Evolutionary conservation across 2,797 vertebrate species (phyloP).

Genomic region (Adelosebastes latens): DNA sequence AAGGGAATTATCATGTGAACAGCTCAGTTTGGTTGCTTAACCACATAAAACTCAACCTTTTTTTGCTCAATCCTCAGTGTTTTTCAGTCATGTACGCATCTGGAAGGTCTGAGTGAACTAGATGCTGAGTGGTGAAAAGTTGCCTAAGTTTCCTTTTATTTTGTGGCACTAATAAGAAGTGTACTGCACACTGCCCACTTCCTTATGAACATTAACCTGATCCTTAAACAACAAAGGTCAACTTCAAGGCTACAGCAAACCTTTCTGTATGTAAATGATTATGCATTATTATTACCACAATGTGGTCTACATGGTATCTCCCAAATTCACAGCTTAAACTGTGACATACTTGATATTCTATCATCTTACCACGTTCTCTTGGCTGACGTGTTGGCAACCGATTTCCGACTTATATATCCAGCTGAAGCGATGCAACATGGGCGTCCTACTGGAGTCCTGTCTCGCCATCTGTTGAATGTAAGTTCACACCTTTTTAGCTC

Average conservation of each 20-base stretch:
- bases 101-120: background rate
- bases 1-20: background rate
- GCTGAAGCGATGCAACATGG: background rate
- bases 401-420: background rate
- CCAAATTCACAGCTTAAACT: background rate
- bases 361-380: background rate
- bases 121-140: no score
- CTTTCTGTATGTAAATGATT: no score
- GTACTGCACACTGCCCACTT: background rate
- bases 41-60: background rate
- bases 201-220: background rate
- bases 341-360: background rate
- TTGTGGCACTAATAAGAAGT: background rate
- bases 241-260: background rate
- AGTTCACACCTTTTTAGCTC: background rate
- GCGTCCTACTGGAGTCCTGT: conserved; percentile 13
- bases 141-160: background rate
- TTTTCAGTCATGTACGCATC: background rate
- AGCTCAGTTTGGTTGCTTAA: background rate
- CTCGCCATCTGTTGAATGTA: conserved; percentile 10
- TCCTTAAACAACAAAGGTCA: background rate
- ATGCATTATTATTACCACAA: background rate
- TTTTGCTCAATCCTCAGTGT: background rate
- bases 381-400: background rate
- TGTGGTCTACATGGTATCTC: no score